Percentiles rank a stretch among this genome's conserved stretches.
These are phyloP conservation scores for Tupiocoris notatus DNA, from an alignment of 2,888 invertebrate species.

Conservation along the genomic window DNA sequence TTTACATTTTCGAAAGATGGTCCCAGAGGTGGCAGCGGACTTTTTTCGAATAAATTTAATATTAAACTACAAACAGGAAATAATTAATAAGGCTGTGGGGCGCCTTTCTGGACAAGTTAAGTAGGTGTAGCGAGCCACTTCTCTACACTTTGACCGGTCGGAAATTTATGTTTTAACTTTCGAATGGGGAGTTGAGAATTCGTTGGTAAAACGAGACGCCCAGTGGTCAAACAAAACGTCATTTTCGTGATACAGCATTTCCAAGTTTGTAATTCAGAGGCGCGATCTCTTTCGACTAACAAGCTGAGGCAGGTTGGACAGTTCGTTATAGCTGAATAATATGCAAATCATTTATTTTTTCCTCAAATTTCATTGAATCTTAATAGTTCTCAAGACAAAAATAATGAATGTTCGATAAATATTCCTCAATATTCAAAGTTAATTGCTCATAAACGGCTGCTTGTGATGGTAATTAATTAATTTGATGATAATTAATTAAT, in stretches of 20 bases:
- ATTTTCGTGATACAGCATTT: constrained; percentile 6
- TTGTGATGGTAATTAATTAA: too few relatives aligned
- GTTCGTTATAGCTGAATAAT: too few relatives aligned
- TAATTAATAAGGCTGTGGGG: constrained; percentile 27
- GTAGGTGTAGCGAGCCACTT: constrained; percentile 30
- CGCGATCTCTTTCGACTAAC: not conserved
- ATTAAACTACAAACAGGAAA: constrained; percentile 21
- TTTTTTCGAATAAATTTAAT: constrained; percentile 17
- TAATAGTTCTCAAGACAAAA: too few relatives aligned
- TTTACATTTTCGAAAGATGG: not conserved
- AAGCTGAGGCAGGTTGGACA: too few relatives aligned
- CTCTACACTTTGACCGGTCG: constrained; percentile 12
- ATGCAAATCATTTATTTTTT: too few relatives aligned
- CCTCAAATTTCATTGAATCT: too few relatives aligned
- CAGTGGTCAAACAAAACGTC: constrained; percentile 18
- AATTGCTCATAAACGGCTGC: too few relatives aligned
- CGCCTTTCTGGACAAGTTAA: constrained; percentile 24
- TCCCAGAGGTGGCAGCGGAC: not conserved
- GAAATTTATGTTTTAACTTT: constrained; percentile 15
- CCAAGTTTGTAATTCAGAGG: not conserved
- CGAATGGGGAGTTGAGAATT: not conserved
- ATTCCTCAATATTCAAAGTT: too few relatives aligned
- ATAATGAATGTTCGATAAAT: too few relatives aligned
- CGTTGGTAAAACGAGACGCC: not conserved
- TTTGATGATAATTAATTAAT: too few relatives aligned